Conservation (phyloP, 2,797 vertebrate genomes). For the Lacerta viridis region DNA sequence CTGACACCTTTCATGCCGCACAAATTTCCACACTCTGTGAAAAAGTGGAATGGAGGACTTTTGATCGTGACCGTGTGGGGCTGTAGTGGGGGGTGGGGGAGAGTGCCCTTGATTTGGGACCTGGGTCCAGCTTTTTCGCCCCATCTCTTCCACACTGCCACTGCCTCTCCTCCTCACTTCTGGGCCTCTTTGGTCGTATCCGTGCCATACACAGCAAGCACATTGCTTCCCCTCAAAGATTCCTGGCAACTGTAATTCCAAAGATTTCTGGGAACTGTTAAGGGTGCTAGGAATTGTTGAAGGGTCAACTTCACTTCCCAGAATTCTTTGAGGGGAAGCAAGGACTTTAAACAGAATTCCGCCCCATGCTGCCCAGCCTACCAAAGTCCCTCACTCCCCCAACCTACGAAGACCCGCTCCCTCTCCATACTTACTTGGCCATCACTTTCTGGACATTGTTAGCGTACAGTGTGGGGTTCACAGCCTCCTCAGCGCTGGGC, state of each 20-base stretch:
- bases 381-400: background rate
- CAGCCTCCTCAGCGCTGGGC: conserved; percentile 85
- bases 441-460: conserved; percentile 91
- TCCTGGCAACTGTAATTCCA: too few relatives aligned
- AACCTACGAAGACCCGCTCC: background rate
- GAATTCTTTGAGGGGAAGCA: too few relatives aligned
- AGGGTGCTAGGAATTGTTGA: too few relatives aligned
- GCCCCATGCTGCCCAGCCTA: background rate
- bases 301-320: too few relatives aligned
- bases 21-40: background rate
- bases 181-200: background rate
- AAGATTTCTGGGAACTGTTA: too few relatives aligned
- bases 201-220: too few relatives aligned
- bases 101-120: background rate
- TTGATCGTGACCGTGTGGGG: background rate
- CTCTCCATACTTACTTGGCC: conserved; percentile 85
- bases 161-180: background rate
- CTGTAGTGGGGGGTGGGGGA: too few relatives aligned
- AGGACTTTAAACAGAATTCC: too few relatives aligned
- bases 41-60: background rate
- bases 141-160: background rate
- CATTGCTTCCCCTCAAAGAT: too few relatives aligned
- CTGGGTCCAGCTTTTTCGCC: background rate
- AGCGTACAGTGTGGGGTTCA: conserved; percentile 87
- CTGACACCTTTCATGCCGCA: background rate